Evolutionary conservation across 2,113 vertebrate species (phyloP).

Genomic region (Nannospalax galili): DNA sequence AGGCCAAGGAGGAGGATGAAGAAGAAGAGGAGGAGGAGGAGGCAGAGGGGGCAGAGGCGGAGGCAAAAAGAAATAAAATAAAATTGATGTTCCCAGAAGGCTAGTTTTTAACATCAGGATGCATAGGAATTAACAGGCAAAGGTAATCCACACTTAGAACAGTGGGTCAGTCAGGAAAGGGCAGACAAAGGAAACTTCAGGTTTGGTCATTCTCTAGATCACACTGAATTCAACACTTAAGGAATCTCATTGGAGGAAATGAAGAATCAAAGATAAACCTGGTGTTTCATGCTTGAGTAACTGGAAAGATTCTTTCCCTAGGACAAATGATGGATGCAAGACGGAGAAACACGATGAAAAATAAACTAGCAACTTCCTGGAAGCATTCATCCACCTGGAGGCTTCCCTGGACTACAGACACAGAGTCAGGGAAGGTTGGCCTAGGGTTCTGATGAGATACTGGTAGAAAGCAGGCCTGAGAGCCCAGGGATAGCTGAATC

Average conservation of each 20-base stretch:
- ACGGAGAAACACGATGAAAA: background rate
- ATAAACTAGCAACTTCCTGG: background rate
- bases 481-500: background rate
- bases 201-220: background rate
- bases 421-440: background rate
- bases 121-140: background rate
- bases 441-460: background rate
- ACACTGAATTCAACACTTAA: background rate
- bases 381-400: background rate
- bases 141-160: background rate
- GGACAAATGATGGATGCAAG: background rate
- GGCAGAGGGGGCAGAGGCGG: background rate
- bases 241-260: background rate
- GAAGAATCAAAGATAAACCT: background rate
- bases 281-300: background rate
- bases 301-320: background rate
- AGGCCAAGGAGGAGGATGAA: background rate
- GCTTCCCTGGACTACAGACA: background rate
- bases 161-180: too few species aligned
- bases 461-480: background rate
- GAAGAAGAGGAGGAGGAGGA: too few species aligned
- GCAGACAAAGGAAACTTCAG: background rate
- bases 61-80: too few species aligned
- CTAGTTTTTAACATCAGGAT: background rate
- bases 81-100: background rate